These are phyloP conservation scores for Columbina picui DNA, from an alignment of 2,113 vertebrate genomes.

Conservation along the genomic window DNA sequence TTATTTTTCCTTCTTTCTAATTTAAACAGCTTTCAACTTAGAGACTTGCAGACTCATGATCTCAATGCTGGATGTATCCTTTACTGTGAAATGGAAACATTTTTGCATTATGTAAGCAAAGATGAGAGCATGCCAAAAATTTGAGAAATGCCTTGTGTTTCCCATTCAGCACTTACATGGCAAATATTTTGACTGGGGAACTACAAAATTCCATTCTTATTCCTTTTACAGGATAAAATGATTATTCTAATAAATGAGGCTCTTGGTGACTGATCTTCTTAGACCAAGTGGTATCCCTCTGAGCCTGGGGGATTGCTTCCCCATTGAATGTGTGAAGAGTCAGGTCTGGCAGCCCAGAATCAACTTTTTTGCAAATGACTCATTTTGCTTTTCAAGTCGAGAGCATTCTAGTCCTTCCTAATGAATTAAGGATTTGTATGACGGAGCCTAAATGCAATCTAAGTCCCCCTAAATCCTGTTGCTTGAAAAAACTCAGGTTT, in stretches of 20 bases:
- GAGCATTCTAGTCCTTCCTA: background rate
- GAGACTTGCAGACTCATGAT: constrained; percentile 97
- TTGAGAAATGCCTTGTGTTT: background rate
- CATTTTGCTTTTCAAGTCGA: background rate
- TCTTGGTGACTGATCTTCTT: rapidly evolving
- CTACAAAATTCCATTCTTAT: background rate
- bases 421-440: background rate
- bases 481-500: background rate
- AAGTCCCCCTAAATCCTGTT: background rate
- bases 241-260: background rate
- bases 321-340: background rate
- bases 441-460: background rate
- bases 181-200: background rate
- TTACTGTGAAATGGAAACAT: constrained; percentile 23
- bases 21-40: constrained; percentile 89
- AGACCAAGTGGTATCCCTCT: background rate
- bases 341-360: background rate
- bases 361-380: background rate
- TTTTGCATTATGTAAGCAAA: background rate
- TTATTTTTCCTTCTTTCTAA: constrained; percentile 4
- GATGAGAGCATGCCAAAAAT: background rate
- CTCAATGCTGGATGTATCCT: constrained; percentile 98
- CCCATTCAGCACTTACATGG: background rate
- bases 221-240: background rate
- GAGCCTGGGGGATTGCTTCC: background rate